Base-by-base conservation (phyloP, 1,140 invertebrate species). In the Microplitis demolitor region DNA sequence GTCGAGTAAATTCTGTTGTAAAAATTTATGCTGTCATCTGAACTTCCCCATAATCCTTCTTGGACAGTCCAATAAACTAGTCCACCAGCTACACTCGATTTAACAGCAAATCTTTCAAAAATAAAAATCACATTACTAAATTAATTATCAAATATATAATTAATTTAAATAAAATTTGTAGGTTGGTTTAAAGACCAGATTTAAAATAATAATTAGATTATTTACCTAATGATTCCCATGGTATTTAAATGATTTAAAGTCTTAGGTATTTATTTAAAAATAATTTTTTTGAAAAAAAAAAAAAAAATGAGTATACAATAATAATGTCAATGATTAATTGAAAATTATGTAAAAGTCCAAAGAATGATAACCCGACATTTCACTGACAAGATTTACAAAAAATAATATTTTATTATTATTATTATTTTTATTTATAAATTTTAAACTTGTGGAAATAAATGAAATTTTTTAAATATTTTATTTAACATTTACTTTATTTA, bases 11-110 rank as follows among this genome's bases (percentile, higher is more conserved):
- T 68, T 71, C 73, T 84, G 33, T 68, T 63, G 53, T 86, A 87
- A 14, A 85, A 72, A 69, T 83, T 78, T 0, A 79, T 74, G 37
- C 75, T 82, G 5, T 83, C 78, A 53, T 85, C 82, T 2, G 83
- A 67, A 6, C 71, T 81, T 2, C 84, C 84, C 85, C 85, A 86
- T 0, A 85, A 50, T 39, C 85, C 84, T 73, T 84, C 79, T 39
- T 80, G 67, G 31, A 79, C 58, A 11, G 79, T 84, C 60, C 82
- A 84, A 74, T 84, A 85, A 68, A 83, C 60, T 31, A 82, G 33
- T 71, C 80, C 75, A 35, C 84, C 83, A 9, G 79, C 78, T 4
- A 85, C 56, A 13, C 74, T 79, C 9, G 77, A 62, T 69, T 85
- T 87, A 33, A 84, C 8, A 4, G 69, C 76, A 63, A 85, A 79